phyloP scores from a whole-genome alignment of 2,113 vertebrate genomes.

The Microcebus tavaratra region DNA sequence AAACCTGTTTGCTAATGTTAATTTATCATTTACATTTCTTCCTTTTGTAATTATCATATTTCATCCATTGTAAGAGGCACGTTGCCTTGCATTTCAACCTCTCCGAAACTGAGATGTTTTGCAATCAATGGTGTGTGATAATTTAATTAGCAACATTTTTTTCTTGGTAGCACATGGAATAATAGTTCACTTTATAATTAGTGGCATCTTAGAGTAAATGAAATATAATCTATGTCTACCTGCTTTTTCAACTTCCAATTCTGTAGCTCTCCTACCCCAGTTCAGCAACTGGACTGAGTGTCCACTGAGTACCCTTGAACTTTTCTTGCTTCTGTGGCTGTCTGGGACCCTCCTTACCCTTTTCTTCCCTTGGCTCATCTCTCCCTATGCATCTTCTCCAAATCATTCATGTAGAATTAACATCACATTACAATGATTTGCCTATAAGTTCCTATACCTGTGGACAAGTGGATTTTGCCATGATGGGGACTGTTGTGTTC shows the following conservation, averaged over 20 bases:
- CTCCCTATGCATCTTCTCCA: not conserved
- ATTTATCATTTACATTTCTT: not conserved
- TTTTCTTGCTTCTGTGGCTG: not conserved
- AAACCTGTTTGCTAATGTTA: not conserved
- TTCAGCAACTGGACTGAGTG: not conserved
- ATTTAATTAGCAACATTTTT: not conserved
- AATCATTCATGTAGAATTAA: not conserved
- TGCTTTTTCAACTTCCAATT: not conserved
- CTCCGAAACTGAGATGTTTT: not conserved
- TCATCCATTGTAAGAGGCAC: not conserved
- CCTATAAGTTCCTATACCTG: not conserved
- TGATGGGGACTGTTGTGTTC: not conserved
- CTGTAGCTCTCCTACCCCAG: fast-evolving
- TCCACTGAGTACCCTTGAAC: not conserved
- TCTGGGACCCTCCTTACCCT: not conserved
- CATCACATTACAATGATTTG: not conserved
- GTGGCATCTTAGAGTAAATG: not conserved
- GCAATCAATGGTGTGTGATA: not conserved
- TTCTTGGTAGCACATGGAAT: not conserved
- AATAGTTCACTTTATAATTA: not conserved
- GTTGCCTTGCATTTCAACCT: not conserved
- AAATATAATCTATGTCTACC: not conserved
- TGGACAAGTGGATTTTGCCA: not conserved
- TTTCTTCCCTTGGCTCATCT: not conserved
- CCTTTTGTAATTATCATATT: not conserved